phyloP scores from a whole-genome alignment of 2,888 invertebrate genomes.

The Altica lythri region DNA sequence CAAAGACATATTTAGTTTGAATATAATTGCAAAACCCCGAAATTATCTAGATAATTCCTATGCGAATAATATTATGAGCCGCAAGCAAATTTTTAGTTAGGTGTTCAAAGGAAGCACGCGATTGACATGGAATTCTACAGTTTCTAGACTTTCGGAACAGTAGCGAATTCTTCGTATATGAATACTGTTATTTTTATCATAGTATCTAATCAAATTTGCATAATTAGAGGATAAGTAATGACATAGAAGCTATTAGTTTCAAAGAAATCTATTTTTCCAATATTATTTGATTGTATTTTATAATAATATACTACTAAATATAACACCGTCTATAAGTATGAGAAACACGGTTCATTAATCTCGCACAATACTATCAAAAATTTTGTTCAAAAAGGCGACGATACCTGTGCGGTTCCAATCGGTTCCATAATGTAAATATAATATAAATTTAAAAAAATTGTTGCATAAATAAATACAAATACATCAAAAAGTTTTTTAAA shows the following conservation, averaged over 20 bases:
- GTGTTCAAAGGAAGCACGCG: constrained; percentile 29
- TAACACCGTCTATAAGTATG: too few relatives aligned
- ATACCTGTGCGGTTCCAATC: too few relatives aligned
- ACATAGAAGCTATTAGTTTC: constrained; percentile 5
- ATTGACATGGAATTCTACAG: constrained; percentile 29
- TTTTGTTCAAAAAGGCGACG: too few relatives aligned
- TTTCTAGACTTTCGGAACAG: constrained; percentile 13
- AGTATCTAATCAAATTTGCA: constrained; percentile 14
- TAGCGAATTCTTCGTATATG: constrained; percentile 18
- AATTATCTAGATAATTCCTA: constrained; percentile 32
- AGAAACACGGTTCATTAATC: too few relatives aligned
- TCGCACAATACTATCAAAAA: too few relatives aligned
- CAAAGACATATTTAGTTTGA: constrained; percentile 38
- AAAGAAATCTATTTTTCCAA: constrained; percentile 10
- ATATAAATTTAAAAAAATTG: too few relatives aligned
- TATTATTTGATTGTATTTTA: constrained; percentile 25
- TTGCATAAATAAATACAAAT: too few relatives aligned
- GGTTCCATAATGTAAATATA: too few relatives aligned
- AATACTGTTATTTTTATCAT: constrained; percentile 24
- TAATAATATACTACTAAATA: too few relatives aligned
- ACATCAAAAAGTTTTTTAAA: too few relatives aligned
- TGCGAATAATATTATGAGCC: constrained; percentile 24
- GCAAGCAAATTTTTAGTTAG: constrained; percentile 28
- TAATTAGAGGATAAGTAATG: constrained; percentile 8
- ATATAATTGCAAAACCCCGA: constrained; percentile 37